Evolutionary conservation across 2,797 vertebrate genomes (phyloP).

Genomic region (Tragopan temminckii): DNA sequence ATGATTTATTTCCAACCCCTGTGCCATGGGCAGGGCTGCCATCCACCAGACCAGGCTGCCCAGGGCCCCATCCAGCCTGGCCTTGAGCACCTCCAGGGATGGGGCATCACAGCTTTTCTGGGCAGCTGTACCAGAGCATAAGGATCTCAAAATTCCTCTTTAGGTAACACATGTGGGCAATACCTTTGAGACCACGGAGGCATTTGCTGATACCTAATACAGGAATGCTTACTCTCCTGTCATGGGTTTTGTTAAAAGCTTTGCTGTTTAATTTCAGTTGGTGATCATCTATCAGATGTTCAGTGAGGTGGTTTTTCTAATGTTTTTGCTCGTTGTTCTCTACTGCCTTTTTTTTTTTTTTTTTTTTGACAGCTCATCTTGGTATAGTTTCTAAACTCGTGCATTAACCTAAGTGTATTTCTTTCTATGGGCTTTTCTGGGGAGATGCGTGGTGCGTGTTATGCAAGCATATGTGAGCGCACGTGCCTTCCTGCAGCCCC

Average conservation of each 20-base stretch:
- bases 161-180: neutral
- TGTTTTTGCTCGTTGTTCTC: neutral
- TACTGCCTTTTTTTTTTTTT: neutral
- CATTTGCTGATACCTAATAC: neutral
- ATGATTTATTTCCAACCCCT: too few species aligned
- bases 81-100: too few species aligned
- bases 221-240: neutral
- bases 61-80: too few species aligned
- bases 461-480: neutral
- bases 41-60: too few species aligned
- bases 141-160: neutral
- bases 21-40: too few species aligned
- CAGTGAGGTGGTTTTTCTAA: neutral
- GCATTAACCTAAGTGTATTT: neutral
- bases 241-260: neutral
- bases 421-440: neutral
- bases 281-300: neutral
- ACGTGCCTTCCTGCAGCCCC: neutral
- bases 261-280: neutral
- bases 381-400: neutral
- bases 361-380: neutral
- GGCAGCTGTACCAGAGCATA: neutral
- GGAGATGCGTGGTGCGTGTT: neutral
- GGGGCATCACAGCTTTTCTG: too few species aligned
- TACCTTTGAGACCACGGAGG: neutral